phyloP scores from a whole-genome alignment of 92 coral and sea anemone species.

The Phenganax subtilis region DNA sequence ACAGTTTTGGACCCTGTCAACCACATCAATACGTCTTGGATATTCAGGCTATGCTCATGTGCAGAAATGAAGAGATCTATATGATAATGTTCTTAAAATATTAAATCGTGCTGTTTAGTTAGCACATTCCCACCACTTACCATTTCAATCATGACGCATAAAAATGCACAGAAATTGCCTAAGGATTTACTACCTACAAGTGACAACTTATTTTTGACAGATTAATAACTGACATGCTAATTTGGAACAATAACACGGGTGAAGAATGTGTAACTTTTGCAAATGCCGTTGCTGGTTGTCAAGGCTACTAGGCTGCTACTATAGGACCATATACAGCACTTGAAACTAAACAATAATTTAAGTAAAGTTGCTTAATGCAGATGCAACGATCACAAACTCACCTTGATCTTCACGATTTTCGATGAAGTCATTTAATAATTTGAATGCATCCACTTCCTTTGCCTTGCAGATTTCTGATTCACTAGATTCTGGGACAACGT shows the following conservation, averaged over 20 bases:
- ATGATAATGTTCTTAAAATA: not conserved
- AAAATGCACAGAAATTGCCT: too few relatives aligned
- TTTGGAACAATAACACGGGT: not conserved
- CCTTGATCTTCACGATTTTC: not conserved
- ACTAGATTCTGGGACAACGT: conserved; percentile 33
- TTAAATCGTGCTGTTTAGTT: not conserved
- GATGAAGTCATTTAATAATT: conserved; percentile 8
- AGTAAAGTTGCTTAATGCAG: not conserved
- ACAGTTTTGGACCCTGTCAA: conserved; percentile 8
- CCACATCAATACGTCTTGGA: not conserved
- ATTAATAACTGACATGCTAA: not conserved
- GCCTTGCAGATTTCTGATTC: conserved; percentile 31
- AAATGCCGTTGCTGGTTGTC: too few relatives aligned
- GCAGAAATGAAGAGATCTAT: not conserved
- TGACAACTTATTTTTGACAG: not conserved
- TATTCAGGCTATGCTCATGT: not conserved
- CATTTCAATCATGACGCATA: not conserved
- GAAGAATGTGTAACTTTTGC: not conserved
- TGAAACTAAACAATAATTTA: not conserved
- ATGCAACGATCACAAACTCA: not conserved
- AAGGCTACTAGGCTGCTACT: not conserved
- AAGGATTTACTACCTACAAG: too few relatives aligned
- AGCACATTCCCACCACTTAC: not conserved
- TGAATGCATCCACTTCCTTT: conserved; percentile 18
- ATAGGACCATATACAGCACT: not conserved